phyloP scores from a whole-genome alignment of 2,113 vertebrate species.

The Ceyx cyanopectus region DNA sequence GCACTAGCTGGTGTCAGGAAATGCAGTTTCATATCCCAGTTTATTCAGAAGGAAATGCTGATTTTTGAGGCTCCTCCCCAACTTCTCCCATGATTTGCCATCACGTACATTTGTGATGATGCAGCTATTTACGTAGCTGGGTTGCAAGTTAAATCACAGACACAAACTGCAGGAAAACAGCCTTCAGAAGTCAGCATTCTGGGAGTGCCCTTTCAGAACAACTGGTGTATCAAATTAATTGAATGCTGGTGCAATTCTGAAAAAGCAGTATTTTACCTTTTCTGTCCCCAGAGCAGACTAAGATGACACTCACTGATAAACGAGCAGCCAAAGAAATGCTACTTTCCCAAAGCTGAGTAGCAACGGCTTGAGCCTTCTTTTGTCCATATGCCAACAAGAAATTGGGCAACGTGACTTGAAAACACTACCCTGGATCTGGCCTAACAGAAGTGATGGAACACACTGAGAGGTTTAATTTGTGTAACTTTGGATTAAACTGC shows the following conservation, averaged over 20 bases:
- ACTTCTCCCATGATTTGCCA: not conserved
- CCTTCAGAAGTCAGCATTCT: not conserved
- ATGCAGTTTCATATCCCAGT: not conserved
- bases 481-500: not conserved
- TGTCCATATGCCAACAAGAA: not conserved
- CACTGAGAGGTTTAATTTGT: rapidly evolving
- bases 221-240: not conserved
- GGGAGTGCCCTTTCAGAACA: not conserved
- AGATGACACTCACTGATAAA: not conserved
- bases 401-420: not conserved
- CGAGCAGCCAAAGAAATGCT: not conserved
- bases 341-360: not conserved
- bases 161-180: not conserved
- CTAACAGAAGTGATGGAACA: not conserved
- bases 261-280: not conserved
- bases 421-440: rapidly evolving
- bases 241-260: not conserved
- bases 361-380: not conserved
- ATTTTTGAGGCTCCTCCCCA: not conserved
- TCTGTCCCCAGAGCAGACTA: rapidly evolving
- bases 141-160: not conserved
- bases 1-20: not conserved
- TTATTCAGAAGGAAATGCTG: not conserved
- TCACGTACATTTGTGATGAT: not conserved
- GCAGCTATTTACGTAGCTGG: not conserved